These are phyloP conservation scores for Dromococcyx pavoninus DNA, from an alignment of 2,797 vertebrate species.

Conservation along the genomic window DNA sequence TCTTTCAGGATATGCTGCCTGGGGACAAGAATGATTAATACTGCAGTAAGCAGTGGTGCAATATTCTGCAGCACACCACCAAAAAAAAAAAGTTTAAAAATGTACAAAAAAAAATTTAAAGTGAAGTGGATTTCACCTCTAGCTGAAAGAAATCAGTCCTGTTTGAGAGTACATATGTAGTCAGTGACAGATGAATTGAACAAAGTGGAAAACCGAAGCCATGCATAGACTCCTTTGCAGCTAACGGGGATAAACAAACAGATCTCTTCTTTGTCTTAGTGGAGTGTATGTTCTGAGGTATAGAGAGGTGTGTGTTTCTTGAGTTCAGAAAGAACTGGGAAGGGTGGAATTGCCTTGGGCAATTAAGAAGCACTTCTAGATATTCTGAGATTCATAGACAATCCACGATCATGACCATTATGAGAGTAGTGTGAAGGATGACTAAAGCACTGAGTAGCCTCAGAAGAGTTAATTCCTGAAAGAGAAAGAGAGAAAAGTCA, in stretches of 20 bases:
- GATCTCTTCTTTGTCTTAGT: background rate
- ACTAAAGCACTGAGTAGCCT: background rate
- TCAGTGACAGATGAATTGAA: background rate
- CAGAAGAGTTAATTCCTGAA: background rate
- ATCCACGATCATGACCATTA: background rate
- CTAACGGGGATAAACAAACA: background rate
- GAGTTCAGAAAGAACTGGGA: background rate
- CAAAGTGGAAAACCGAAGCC: background rate
- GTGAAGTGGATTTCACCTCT: background rate
- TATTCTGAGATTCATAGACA: background rate
- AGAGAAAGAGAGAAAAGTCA: background rate
- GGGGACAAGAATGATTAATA: conserved; percentile 30
- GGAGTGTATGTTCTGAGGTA: background rate
- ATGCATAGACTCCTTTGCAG: background rate
- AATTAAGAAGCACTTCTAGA: background rate
- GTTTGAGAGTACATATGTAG: background rate
- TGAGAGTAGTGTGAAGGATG: background rate
- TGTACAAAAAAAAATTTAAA: background rate
- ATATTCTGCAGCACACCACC: background rate
- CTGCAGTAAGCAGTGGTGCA: conserved; percentile 7
- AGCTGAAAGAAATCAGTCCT: background rate
- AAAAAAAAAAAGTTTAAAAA: background rate
- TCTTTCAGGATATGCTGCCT: background rate
- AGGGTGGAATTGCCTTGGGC: background rate
- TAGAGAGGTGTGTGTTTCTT: background rate